Conservation (phyloP, 2,797 vertebrate species). For the Muscicapa comitata region DNA sequence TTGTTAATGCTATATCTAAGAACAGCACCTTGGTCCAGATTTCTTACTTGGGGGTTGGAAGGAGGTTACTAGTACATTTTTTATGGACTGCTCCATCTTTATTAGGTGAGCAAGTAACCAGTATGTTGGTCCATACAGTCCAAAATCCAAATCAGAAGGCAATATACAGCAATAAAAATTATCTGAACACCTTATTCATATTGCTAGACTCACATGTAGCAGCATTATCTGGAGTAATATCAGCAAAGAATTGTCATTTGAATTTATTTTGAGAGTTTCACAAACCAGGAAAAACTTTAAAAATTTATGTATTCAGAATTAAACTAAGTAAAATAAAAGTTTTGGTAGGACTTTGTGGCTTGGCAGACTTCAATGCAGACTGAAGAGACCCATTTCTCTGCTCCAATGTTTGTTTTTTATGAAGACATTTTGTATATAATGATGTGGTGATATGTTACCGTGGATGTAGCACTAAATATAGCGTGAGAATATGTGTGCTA, state of each 20-base stretch:
- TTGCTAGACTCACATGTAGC: neutral
- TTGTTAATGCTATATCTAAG: neutral
- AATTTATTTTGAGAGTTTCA: neutral
- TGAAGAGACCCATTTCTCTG: neutral
- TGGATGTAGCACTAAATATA: slow-evolving; percentile 66
- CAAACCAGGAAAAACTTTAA: neutral
- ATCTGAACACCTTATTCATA: neutral
- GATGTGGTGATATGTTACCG: slow-evolving; percentile 54
- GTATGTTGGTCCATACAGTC: neutral
- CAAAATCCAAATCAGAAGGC: neutral
- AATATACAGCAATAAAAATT: neutral
- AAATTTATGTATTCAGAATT: neutral
- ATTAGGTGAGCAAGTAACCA: neutral
- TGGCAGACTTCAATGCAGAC: neutral
- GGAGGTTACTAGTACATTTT: neutral
- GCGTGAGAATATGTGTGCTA: slow-evolving; percentile 52
- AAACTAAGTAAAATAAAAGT: neutral
- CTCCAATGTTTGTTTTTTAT: slow-evolving; percentile 8
- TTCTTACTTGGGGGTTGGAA: neutral
- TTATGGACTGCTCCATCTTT: neutral
- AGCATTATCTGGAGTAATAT: neutral
- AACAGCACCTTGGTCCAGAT: neutral
- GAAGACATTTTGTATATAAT: slow-evolving; percentile 46
- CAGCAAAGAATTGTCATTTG: neutral
- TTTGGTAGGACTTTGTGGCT: neutral